Evolutionary conservation across 1,140 invertebrate genomes (phyloP), one percentile per base, ranked within the genome.

Genomic region (Neodiprion virginianus): DNA sequence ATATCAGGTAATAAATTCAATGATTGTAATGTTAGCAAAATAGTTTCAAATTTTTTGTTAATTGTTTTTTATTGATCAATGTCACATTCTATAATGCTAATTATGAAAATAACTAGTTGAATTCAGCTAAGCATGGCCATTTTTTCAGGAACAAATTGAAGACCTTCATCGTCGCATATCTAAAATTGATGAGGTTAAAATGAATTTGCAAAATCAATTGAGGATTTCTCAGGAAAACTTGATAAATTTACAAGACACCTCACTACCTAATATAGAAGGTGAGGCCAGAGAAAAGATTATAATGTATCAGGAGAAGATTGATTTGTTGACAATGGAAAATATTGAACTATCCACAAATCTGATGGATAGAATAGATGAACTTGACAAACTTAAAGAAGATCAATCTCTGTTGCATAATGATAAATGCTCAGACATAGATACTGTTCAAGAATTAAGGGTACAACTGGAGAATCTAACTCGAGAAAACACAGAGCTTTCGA

Each of bases 401-500:
- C 78, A 78, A 76, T 17, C 77, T 10, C 71, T 77, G n/a, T 40
- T 75, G 0, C 75, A 74, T 69, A 78, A 80, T 28, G 79, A 79
- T 69, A 73, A 80, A 3, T 80, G 76, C 49, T 72, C 50, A 9
- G 77, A 76, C 14, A 76, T 79, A 14, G 74, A 82, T 48, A 71
- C 75, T 65, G 8, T 23, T 9, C 65, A 71, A n/a, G 49, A 72
- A 3, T 48, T 79, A 1, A 47, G 23, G n/a, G 68, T 80, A 9
- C 66, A 75, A 48, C 67, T 76, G 9, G n/a, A 78, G 17, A 72
- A 47, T 28, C 65, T 81, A 9, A 74, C 78, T 48, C 74, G 69
- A 12, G 81, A 82, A 75, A 82, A 80, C 66, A 74, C 73, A n/a
- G 77, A 80, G 5, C 65, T 83, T 17, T 81, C 79, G 5, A 77